Percentiles rank a stretch among this genome's conserved stretches.
These are phyloP conservation scores for Andrena cerasifolii DNA, from an alignment of 1,140 invertebrate genomes.

Conservation along the genomic window DNA sequence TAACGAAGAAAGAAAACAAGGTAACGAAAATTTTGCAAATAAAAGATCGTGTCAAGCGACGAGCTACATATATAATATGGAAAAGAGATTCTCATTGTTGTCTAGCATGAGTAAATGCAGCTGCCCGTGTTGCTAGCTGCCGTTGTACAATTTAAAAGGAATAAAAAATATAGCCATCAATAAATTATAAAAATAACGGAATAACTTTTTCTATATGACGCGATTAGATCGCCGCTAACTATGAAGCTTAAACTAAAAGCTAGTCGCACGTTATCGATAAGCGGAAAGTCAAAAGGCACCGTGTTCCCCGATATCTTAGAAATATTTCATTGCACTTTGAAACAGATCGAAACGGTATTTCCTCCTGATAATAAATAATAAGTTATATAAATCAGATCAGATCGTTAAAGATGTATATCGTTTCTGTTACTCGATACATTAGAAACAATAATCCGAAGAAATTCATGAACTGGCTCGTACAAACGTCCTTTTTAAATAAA, in stretches of 20 bases:
- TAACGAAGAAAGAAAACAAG: background rate
- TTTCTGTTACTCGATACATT: slow-evolving; percentile 11
- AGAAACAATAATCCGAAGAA: slow-evolving; percentile 16
- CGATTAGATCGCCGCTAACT: slow-evolving; percentile 18
- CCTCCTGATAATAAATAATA: slow-evolving; percentile 16
- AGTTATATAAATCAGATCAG: slow-evolving; percentile 4
- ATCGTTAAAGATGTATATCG: slow-evolving; percentile 10
- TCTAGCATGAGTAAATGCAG: background rate
- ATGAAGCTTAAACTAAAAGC: slow-evolving; percentile 30
- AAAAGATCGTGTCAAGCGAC: background rate
- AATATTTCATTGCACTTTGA: slow-evolving; percentile 43
- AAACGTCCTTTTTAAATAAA: slow-evolving; percentile 29
- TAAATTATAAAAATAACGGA: slow-evolving; percentile 19
- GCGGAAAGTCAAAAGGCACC: slow-evolving; percentile 46
- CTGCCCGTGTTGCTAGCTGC: background rate
- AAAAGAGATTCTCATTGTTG: slow-evolving; percentile 1
- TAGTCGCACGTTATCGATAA: slow-evolving; percentile 29
- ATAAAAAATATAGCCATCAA: background rate
- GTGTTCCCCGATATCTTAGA: slow-evolving; percentile 44
- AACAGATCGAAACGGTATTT: slow-evolving; percentile 23
- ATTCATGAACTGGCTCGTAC: background rate
- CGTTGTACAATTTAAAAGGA: background rate
- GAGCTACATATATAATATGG: background rate
- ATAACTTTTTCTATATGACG: background rate
- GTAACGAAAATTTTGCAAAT: background rate